Base-by-base conservation (phyloP, 2,888 invertebrate genomes). In the Archips crataeganus region DNA sequence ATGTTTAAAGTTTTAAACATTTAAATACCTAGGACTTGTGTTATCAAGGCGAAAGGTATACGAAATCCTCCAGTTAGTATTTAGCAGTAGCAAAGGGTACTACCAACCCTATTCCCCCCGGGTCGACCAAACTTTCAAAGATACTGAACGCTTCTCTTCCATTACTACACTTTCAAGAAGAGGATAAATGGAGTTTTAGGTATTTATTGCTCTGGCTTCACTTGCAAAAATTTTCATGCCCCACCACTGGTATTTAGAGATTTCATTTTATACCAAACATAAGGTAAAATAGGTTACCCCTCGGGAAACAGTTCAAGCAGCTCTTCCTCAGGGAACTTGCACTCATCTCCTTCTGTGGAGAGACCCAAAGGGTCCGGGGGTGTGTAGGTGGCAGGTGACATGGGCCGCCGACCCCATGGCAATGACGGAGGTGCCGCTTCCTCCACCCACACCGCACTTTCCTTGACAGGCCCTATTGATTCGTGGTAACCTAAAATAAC, bases 401-500 rank as follows among this genome's bases (percentile, higher is more conserved):
- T 95, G 0, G 98, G 97, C 72, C 98, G 95, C 23, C 98, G 95
- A 2, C 98, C 98, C 97, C 98, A 98, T 11, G 97, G 96, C 70
- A 97, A 92, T 34, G 96, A 96, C 75, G 97, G 97, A 1, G 97
- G 96, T 0, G 98, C 97, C 0, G 98, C 97, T 92, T 99, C 99
- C 89, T 99, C 99, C 0, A 99, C 98, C 99, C 99, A 99, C 3
- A 99, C 98, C 6, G 99, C 99, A 80, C 98, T 99, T 88, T 99
- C 99, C 88, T 99, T 99, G 79, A 99, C 96, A 0, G 99, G 99
- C 0, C 98, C 98, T 83, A 98, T 97, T 10, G 98, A 96, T 88
- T 98, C 98, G 90, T 97, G 96, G 84, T 97, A 98, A 0, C 98
- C 97, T 94, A 91, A 32, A 81, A 81, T 76, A n/a, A 15, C 32